Evolutionary conservation across 2,888 invertebrate species (phyloP).

Genomic region (Abscondita cerata): DNA sequence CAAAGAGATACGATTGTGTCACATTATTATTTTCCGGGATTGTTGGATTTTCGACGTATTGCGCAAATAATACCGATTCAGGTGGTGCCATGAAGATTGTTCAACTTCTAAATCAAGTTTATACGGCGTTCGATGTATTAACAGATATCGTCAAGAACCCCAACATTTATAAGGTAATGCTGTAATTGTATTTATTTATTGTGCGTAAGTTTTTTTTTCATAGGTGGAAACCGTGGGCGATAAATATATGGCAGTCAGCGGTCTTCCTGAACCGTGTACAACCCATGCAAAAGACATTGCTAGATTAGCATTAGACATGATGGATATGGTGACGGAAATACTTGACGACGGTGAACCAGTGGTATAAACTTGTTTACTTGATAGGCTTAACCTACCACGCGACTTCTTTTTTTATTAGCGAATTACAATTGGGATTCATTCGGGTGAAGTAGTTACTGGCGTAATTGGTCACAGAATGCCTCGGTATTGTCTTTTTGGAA

Average conservation of each 20-base stretch:
- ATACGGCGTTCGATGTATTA: conserved; percentile 92
- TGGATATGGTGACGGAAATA: conserved; percentile 89
- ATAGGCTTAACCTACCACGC: not conserved
- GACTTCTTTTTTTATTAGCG: conserved; percentile 66
- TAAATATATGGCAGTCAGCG: conserved; percentile 98
- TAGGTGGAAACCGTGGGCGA: conserved; percentile 98
- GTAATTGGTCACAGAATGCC: conserved; percentile 96
- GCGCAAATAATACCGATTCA: conserved; percentile 88
- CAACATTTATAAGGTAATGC: conserved; percentile 88
- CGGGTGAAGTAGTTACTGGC: conserved; percentile 93
- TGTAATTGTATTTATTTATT: not conserved
- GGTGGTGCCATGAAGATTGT: conserved; percentile 96
- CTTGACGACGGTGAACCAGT: conserved; percentile 87
- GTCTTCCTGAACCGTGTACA: conserved; percentile 88
- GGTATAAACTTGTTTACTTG: conserved; percentile 60
- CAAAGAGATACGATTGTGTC: conserved; percentile 86
- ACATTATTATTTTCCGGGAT: conserved; percentile 94
- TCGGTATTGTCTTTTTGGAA: conserved; percentile 90
- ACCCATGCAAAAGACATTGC: conserved; percentile 93
- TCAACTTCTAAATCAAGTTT: conserved; percentile 89
- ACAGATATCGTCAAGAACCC: conserved; percentile 93
- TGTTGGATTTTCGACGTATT: conserved; percentile 90
- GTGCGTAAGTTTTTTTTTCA: conserved; percentile 17
- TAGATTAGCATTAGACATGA: conserved; percentile 90
- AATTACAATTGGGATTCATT: conserved; percentile 93